These are phyloP conservation scores for Channa maculata DNA, from an alignment of 2,113 vertebrate species.

Conservation along the genomic window DNA sequence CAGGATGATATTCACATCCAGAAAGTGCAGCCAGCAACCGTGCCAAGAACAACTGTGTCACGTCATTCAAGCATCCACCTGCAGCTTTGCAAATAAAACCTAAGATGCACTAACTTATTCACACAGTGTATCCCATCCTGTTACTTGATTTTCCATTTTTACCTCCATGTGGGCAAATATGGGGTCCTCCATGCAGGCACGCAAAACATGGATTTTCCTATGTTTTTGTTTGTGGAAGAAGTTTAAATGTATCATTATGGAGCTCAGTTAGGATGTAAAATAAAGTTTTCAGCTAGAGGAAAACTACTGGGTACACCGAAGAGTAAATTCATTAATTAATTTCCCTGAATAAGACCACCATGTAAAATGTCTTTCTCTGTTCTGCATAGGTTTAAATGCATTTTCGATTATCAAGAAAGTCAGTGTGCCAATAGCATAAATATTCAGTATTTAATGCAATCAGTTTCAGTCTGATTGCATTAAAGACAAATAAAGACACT, in stretches of 20 bases:
- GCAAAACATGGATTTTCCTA: slow-evolving; percentile 71
- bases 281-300: slow-evolving; percentile 53
- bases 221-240: slow-evolving; percentile 77
- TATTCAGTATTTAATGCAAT: not conserved
- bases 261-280: slow-evolving; percentile 48
- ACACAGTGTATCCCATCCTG: slow-evolving; percentile 64
- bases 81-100: slow-evolving; percentile 74
- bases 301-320: slow-evolving; percentile 64
- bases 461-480: too few species aligned
- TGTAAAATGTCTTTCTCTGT: slow-evolving; percentile 33
- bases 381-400: not conserved
- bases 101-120: slow-evolving; percentile 68
- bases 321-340: slow-evolving; percentile 42
- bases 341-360: slow-evolving; percentile 50
- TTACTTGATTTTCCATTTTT: slow-evolving; percentile 75
- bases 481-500: too few species aligned
- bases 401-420: slow-evolving; percentile 3
- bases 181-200: slow-evolving; percentile 53
- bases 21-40: slow-evolving; percentile 1
- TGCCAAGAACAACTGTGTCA: slow-evolving; percentile 63
- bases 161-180: slow-evolving; percentile 68
- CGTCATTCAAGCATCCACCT: slow-evolving; percentile 75
- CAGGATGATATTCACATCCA: slow-evolving; percentile 28
- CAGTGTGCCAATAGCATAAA: not conserved
- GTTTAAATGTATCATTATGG: slow-evolving; percentile 62